A percentile compares a stretch with the other conserved stretches of the same genome.
Conservation (phyloP, 2,797 vertebrate species). For the Megalops cyprinoides region DNA sequence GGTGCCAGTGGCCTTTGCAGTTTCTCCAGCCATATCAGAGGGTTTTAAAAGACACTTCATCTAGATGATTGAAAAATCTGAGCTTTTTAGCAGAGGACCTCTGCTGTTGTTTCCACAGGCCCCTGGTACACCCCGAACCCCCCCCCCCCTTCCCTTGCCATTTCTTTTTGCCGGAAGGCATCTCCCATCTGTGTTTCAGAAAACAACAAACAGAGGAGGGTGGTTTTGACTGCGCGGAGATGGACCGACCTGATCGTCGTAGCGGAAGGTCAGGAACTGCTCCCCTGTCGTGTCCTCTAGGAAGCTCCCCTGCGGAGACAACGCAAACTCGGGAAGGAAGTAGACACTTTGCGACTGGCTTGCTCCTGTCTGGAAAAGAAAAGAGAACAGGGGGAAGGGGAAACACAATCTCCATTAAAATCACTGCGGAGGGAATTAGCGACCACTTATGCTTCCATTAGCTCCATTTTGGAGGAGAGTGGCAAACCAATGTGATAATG, state of each 20-base stretch:
- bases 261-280: constrained; percentile 86
- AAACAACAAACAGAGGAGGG: neutral
- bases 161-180: neutral
- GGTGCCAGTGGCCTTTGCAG: too few relatives aligned
- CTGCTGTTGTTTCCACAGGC: neutral
- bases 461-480: neutral
- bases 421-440: neutral
- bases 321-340: constrained; percentile 90
- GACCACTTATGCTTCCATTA: neutral
- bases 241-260: constrained; percentile 86
- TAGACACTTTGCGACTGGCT: constrained; percentile 81
- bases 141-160: neutral
- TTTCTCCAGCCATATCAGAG: constrained; percentile 13
- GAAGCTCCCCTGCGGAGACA: constrained; percentile 91
- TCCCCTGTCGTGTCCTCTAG: constrained; percentile 88
- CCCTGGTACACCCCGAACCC: too few relatives aligned
- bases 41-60: neutral
- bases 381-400: neutral
- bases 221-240: neutral
- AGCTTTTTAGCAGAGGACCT: neutral
- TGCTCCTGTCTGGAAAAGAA: constrained; percentile 63
- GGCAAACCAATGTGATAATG: neutral
- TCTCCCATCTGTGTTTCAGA: neutral
- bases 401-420: neutral
- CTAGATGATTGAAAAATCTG: neutral